Base-by-base conservation (phyloP, 1,140 invertebrate species). In the Carposina sasakii region DNA sequence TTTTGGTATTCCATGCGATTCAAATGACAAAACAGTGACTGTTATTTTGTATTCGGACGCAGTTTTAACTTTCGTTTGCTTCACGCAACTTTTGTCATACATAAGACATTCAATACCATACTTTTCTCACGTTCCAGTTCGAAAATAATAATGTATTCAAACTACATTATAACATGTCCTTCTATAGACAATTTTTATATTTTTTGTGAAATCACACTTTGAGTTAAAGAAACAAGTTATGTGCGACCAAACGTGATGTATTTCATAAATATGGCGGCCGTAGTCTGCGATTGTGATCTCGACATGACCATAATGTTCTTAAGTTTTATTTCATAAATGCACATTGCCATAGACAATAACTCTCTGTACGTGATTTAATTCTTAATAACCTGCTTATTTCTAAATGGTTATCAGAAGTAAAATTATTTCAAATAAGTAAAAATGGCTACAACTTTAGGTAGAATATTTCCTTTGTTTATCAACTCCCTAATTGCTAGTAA, bases 311-410 rank as follows among this genome's bases (percentile, higher is more conserved):
- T 78, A 76, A 79, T 63, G 64, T 70, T 69, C 60, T 63, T 50
- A 56, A 64, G 60, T 72, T 68, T 64, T 57, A 44, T 63, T 50
- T 63, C 61, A 60, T 70, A 75, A 76, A 72, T 59, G 61, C 66
- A n/a, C n/a, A n/a, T n/a, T n/a, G n/a, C n/a, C n/a, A n/a, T 67
- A 68, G 67, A 77, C 69, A 71, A 79, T 75, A 75, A 78, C 66
- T 63, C 70, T 72, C 72, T 63, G 71, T 76, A 81, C 78, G 78
- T 82, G 78, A 70, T 71, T 66, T 54, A 65, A 49, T 66, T 71
- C 54, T 67, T 73, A 75, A 73, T 81, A 64, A 60, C 70, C 43
- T 44, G n/a, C n/a, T n/a, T n/a, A n/a, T n/a, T n/a, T n/a, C n/a
- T n/a, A n/a, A n/a, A n/a, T n/a, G n/a, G n/a, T n/a, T n/a, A n/a